Percentiles rank a stretch among this genome's conserved stretches.
Conservation (phyloP, 2,113 vertebrate genomes). For the Ceuthmochares aereus region DNA sequence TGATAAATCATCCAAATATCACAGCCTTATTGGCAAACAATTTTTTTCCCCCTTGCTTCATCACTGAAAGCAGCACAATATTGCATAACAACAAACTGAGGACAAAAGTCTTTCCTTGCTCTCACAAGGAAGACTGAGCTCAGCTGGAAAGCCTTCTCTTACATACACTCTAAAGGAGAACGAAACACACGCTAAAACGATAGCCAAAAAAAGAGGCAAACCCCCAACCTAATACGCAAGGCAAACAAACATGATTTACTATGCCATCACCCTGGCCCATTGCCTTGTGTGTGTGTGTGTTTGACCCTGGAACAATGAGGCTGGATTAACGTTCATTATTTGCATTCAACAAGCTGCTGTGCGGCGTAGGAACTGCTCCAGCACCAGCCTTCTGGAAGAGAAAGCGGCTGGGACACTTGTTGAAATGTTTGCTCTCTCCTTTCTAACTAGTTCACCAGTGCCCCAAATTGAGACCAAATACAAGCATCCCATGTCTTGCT, state of each 20-base stretch:
- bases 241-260: slow-evolving; percentile 32
- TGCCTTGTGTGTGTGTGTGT: background rate
- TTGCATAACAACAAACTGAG: slow-evolving; percentile 51
- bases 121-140: background rate
- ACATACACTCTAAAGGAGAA: background rate
- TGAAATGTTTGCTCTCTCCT: background rate
- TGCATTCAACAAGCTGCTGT: background rate
- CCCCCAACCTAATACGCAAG: background rate
- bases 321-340: slow-evolving; percentile 19
- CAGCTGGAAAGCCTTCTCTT: background rate
- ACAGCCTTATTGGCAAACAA: slow-evolving; percentile 20
- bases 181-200: background rate
- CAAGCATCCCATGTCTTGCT: background rate
- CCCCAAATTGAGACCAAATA: background rate
- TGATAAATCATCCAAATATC: slow-evolving; percentile 76
- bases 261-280: background rate
- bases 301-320: background rate
- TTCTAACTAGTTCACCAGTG: background rate
- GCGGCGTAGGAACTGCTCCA: background rate
- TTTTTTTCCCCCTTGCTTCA: background rate
- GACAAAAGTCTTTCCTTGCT: slow-evolving; percentile 38
- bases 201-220: background rate
- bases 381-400: background rate
- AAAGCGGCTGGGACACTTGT: background rate
- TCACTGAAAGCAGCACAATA: background rate